A percentile compares a stretch with the other conserved stretches of the same genome.
phyloP scores from a whole-genome alignment of 2,113 vertebrate genomes.

The Thinocorus orbignyianus region DNA sequence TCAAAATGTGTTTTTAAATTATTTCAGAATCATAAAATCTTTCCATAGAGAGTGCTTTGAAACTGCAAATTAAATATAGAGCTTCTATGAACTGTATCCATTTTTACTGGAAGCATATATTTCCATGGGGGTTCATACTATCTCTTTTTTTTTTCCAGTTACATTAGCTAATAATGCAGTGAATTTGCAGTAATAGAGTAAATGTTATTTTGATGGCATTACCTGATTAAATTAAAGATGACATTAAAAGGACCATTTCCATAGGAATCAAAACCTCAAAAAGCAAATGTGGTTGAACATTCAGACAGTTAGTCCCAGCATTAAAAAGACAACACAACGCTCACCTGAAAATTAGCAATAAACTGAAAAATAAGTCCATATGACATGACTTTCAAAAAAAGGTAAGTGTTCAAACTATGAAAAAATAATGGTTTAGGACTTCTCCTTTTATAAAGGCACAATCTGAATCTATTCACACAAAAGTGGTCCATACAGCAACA shows the following conservation, averaged over 20 bases:
- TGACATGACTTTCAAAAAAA: not conserved
- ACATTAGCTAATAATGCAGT: slow-evolving; percentile 79
- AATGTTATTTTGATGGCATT: slow-evolving; percentile 80
- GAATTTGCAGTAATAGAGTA: slow-evolving; percentile 80
- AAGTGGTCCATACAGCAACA: not conserved
- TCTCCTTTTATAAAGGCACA: not conserved
- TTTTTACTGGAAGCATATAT: slow-evolving; percentile 78
- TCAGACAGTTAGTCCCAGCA: slow-evolving; percentile 15
- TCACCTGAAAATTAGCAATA: slow-evolving; percentile 8
- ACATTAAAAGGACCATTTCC: slow-evolving; percentile 77
- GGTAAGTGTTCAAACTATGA: not conserved
- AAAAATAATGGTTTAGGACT: not conserved
- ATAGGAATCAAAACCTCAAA: slow-evolving; percentile 66
- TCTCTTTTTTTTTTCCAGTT: slow-evolving; percentile 75
- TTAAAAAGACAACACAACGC: slow-evolving; percentile 22
- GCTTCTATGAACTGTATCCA: slow-evolving; percentile 78
- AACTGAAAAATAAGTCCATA: slow-evolving; percentile 28
- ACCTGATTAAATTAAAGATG: slow-evolving; percentile 79
- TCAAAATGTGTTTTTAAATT: slow-evolving; percentile 72
- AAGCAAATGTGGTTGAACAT: slow-evolving; percentile 51
- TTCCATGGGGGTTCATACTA: slow-evolving; percentile 74
- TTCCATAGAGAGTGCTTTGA: slow-evolving; percentile 74
- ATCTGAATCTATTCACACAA: not conserved
- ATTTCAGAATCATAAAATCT: slow-evolving; percentile 79
- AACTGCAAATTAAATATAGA: slow-evolving; percentile 81